Evolutionary conservation across 2,888 invertebrate species (phyloP).

Genomic region (Tipula helvola): DNA sequence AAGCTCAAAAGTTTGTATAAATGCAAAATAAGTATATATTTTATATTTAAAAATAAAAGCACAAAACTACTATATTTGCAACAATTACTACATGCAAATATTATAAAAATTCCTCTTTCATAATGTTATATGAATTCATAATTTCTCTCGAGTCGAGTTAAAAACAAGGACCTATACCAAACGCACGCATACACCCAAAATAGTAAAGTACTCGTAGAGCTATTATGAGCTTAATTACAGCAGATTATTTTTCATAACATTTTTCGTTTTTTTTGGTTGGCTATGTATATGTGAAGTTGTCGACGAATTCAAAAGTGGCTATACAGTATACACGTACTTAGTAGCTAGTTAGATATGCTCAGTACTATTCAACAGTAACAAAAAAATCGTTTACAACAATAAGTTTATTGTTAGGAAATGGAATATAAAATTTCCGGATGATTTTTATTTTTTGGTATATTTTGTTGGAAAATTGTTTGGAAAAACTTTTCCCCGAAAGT

Average conservation of each 20-base stretch:
- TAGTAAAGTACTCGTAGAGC: neutral
- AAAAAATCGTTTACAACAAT: neutral
- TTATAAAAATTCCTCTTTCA: neutral
- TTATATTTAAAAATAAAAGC: neutral
- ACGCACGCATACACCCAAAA: neutral
- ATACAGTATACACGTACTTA: neutral
- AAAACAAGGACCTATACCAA: neutral
- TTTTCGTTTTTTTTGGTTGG: neutral
- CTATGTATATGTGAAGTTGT: neutral
- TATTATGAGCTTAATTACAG: neutral
- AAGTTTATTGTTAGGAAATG: neutral
- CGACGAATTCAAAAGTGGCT: neutral
- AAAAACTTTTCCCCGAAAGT: neutral
- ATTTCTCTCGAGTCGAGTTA: neutral
- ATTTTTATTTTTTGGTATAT: neutral
- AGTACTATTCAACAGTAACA: neutral
- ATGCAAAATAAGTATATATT: neutral
- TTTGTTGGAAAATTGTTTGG: neutral
- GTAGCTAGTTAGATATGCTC: neutral
- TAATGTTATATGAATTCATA: neutral
- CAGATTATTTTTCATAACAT: neutral
- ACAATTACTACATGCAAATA: neutral
- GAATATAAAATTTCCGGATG: neutral
- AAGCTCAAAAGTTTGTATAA: neutral
- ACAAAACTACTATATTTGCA: neutral